Conservation (phyloP, 2,888 invertebrate genomes). For the Spialia ferax region DNA sequence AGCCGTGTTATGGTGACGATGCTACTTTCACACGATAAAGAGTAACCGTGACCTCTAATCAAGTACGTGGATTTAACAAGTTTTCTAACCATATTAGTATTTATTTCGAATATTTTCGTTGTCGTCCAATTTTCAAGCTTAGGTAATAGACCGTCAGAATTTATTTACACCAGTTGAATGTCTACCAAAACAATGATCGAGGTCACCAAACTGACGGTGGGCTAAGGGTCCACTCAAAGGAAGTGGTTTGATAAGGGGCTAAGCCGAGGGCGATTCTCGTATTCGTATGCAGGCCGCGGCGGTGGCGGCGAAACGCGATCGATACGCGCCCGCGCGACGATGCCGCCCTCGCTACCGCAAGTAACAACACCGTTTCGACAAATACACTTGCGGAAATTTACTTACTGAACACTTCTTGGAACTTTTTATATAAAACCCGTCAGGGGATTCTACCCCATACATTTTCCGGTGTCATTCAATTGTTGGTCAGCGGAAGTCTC, state of each 20-base stretch:
- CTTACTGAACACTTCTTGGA: conserved; percentile 41
- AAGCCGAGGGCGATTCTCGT: conserved; percentile 77
- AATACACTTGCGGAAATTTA: conserved; percentile 65
- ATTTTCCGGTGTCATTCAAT: conserved; percentile 6
- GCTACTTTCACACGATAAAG: not conserved
- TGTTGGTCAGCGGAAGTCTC: conserved; percentile 7
- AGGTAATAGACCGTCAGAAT: conserved; percentile 7
- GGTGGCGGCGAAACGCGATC: conserved; percentile 68
- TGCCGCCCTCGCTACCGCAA: conserved; percentile 69
- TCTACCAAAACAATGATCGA: conserved; percentile 66
- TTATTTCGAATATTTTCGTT: too few relatives aligned
- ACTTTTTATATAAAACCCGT: conserved; percentile 14
- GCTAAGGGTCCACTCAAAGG: conserved; percentile 69
- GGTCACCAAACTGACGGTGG: conserved; percentile 72
- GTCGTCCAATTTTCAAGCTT: conserved; percentile 43
- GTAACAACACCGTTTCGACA: conserved; percentile 60
- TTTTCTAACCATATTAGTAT: too few relatives aligned
- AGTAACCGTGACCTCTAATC: conserved; percentile 9
- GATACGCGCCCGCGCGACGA: conserved; percentile 84
- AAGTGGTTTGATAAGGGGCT: conserved; percentile 77
- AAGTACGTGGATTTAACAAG: too few relatives aligned
- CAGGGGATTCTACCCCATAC: not conserved
- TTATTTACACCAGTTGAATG: conserved; percentile 38
- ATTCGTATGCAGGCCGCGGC: conserved; percentile 84
- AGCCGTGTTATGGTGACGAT: conserved; percentile 41